Percentiles rank a stretch among this genome's conserved stretches.
phyloP scores from a whole-genome alignment of 2,888 invertebrate genomes.

The Cryptocephalus moraei region DNA sequence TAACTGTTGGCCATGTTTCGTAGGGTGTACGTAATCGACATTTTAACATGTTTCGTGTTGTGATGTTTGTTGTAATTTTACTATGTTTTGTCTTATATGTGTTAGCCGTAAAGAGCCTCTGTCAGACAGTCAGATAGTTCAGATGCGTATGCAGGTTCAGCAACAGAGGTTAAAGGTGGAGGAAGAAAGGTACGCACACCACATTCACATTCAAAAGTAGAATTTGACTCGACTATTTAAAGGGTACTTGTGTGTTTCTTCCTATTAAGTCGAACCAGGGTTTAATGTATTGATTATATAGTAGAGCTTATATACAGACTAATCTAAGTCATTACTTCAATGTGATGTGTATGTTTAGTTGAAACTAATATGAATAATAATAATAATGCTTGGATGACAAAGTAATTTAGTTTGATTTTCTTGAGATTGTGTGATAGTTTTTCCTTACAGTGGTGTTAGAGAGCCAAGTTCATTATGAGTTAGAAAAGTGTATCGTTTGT shows the following conservation, averaged over 20 bases:
- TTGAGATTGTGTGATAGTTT: too few species aligned
- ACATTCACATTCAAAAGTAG: conserved; percentile 2
- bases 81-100: conserved; percentile 21
- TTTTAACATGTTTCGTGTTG: neutral
- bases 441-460: too few species aligned
- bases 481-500: too few species aligned
- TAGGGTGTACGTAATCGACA: too few species aligned
- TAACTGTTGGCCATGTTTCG: too few species aligned
- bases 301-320: too few species aligned
- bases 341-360: too few species aligned
- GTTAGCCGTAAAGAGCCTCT: conserved; percentile 59
- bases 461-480: too few species aligned
- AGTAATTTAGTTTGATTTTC: too few species aligned
- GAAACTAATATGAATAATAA: too few species aligned
- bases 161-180: conserved; percentile 71
- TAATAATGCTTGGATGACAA: too few species aligned
- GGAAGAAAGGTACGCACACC: conserved; percentile 61
- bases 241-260: conserved; percentile 5
- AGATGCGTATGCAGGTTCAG: conserved; percentile 70
- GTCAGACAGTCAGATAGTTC: conserved; percentile 70
- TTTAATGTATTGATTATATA: neutral
- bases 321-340: too few species aligned
- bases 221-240: neutral
- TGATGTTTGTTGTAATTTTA: neutral
- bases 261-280: conserved; percentile 5